A percentile compares a stretch with the other conserved stretches of the same genome.
Conservation (phyloP, 2,888 invertebrate species). For the Xestia xanthographa region DNA sequence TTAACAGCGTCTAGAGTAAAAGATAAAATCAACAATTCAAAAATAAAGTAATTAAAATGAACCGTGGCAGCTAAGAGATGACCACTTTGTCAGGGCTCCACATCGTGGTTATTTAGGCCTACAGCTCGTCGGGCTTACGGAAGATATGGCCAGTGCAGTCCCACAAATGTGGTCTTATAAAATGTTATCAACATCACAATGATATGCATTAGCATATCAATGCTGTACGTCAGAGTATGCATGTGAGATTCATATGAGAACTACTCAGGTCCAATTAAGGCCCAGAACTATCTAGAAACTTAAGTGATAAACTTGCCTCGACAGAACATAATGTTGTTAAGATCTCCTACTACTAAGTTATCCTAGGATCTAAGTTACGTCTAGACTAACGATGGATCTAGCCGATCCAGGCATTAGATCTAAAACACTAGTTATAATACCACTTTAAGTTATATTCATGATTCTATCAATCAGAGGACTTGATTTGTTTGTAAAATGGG, state of each 20-base stretch:
- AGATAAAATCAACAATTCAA: too few species aligned
- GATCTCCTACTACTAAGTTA: slow-evolving; percentile 41
- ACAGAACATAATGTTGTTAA: slow-evolving; percentile 21
- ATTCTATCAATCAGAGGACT: neutral
- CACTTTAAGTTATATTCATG: slow-evolving; percentile 1
- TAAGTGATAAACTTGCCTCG: slow-evolving; percentile 34
- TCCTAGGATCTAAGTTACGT: slow-evolving; percentile 5
- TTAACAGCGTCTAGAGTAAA: too few species aligned
- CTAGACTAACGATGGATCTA: neutral
- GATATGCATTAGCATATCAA: neutral
- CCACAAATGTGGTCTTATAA: neutral
- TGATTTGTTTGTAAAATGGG: neutral
- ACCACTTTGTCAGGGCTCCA: too few species aligned
- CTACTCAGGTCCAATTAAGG: neutral
- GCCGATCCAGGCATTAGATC: slow-evolving; percentile 13
- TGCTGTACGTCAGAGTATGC: too few species aligned
- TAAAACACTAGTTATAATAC: slow-evolving; percentile 8
- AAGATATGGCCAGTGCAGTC: too few species aligned
- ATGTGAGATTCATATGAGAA: slow-evolving; percentile 5
- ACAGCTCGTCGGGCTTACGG: too few species aligned
- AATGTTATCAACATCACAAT: neutral
- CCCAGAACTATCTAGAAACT: slow-evolving; percentile 14
- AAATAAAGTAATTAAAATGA: too few species aligned
- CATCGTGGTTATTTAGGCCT: too few species aligned
- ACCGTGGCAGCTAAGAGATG: too few species aligned